These are phyloP conservation scores for Dasypogon diadema DNA, from an alignment of 2,888 invertebrate genomes.

Conservation along the genomic window DNA sequence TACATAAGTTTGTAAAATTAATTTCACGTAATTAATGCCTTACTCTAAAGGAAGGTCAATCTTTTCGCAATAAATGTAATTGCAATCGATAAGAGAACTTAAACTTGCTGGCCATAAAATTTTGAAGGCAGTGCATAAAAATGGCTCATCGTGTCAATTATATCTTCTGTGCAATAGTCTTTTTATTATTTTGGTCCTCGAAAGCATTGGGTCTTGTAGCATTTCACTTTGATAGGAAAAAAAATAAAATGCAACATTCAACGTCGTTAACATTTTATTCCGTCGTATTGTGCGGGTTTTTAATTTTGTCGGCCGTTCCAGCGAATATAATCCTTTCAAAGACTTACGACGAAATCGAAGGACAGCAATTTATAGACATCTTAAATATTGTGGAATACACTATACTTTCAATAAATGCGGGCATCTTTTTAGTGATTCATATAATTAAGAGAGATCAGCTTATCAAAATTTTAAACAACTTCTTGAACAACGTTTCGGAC, in stretches of 20 bases:
- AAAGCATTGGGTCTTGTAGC: conserved; percentile 14
- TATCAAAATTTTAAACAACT: neutral
- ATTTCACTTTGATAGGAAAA: conserved; percentile 8
- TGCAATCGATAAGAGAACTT: neutral
- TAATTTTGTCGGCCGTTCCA: neutral
- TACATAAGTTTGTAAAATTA: neutral
- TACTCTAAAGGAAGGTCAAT: neutral
- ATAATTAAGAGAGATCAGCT: neutral
- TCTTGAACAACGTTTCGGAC: neutral
- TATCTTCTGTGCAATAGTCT: neutral
- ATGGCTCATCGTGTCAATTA: conserved; percentile 21
- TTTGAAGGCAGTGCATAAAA: neutral
- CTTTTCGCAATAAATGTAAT: neutral
- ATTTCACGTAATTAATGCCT: neutral
- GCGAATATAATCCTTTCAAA: conserved; percentile 3
- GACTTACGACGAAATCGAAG: conserved; percentile 5
- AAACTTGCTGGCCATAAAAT: neutral
- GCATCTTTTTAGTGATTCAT: neutral
- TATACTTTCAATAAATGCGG: neutral
- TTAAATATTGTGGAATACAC: conserved; percentile 16
- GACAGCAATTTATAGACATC: neutral
- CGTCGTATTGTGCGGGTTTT: neutral
- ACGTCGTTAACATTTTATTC: neutral
- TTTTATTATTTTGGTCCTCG: neutral
- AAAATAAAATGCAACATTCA: neutral